phyloP scores from a whole-genome alignment of 1,140 invertebrate genomes.

The Yoshiicerus persimilis region DNA sequence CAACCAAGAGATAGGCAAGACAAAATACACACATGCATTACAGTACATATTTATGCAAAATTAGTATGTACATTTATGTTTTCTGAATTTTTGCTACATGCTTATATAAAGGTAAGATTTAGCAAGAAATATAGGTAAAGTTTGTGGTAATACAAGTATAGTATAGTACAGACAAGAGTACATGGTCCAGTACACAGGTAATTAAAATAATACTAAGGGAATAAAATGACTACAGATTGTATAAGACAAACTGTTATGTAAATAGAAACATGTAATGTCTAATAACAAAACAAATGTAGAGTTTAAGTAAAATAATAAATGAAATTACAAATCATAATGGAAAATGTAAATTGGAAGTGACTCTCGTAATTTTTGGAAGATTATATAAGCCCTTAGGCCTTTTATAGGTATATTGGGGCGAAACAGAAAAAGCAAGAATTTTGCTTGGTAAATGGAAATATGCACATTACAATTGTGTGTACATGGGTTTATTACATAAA shows the following conservation, averaged over 20 bases:
- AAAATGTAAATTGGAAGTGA: too few species aligned
- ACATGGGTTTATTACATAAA: background rate
- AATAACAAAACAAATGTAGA: background rate
- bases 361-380: too few species aligned
- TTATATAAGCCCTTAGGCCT: too few species aligned
- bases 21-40: background rate
- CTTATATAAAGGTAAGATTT: background rate
- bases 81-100: background rate
- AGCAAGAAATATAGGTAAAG: background rate
- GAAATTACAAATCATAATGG: too few species aligned
- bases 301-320: background rate
- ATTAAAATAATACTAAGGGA: background rate
- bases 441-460: background rate
- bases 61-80: background rate
- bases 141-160: background rate
- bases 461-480: background rate
- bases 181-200: background rate
- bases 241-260: background rate
- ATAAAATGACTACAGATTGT: background rate
- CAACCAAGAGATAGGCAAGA: background rate
- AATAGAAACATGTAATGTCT: background rate
- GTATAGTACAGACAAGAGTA: background rate
- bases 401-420: too few species aligned
- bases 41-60: background rate
- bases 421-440: too few species aligned